phyloP scores from a whole-genome alignment of 2,797 vertebrate genomes.

The Spinus olivaceus region DNA sequence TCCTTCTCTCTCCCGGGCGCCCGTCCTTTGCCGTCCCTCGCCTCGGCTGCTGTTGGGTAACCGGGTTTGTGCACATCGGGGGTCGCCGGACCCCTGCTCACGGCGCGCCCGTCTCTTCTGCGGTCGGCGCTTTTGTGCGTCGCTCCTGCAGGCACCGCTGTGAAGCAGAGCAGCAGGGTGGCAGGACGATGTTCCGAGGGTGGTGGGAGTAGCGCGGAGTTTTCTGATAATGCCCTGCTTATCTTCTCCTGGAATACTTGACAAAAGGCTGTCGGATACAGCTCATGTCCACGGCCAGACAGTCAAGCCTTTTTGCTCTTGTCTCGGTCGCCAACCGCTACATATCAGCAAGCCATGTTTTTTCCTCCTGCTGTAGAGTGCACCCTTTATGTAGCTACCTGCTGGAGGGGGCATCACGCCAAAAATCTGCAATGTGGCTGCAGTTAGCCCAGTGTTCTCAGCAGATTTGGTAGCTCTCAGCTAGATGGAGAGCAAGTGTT shows the following conservation, averaged over 20 bases:
- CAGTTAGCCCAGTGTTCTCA: background rate
- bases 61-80: background rate
- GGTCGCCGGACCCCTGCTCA: background rate
- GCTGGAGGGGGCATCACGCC: background rate
- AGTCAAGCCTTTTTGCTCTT: background rate
- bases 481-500: background rate
- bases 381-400: background rate
- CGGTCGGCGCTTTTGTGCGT: background rate
- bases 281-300: rapidly evolving
- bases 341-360: background rate
- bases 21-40: background rate
- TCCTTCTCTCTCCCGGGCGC: rapidly evolving
- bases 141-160: background rate
- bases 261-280: background rate
- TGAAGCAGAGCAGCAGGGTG: background rate
- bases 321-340: background rate
- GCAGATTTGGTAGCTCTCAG: background rate
- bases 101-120: background rate
- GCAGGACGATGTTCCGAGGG: background rate
- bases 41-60: background rate
- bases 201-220: background rate
- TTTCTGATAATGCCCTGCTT: background rate
- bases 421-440: background rate
- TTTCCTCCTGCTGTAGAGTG: background rate
- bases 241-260: background rate